Conservation (phyloP, 2,888 invertebrate species). For the Melieria crassipennis region DNA sequence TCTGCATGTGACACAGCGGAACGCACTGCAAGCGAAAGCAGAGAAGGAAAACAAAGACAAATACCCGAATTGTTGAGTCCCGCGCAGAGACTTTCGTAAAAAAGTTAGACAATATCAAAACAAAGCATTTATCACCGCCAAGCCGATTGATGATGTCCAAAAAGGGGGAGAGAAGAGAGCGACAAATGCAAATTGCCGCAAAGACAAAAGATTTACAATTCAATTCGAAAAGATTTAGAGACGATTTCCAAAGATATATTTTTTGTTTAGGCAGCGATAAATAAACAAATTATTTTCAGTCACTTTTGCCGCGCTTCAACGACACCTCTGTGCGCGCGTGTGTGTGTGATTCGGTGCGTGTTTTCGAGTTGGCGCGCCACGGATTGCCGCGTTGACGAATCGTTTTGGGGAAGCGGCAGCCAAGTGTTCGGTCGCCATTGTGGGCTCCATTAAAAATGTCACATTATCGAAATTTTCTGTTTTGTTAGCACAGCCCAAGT, state of each 20-base stretch:
- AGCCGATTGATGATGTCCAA: conserved; percentile 41
- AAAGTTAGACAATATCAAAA: conserved; percentile 50
- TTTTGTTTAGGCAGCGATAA: conserved; percentile 59
- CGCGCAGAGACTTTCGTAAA: neutral
- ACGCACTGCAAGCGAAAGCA: too few species aligned
- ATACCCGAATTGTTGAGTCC: too few species aligned
- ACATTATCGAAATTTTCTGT: conserved; percentile 58
- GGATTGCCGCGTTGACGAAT: conserved; percentile 23
- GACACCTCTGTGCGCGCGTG: neutral
- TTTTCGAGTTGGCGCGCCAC: neutral
- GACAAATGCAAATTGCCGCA: conserved; percentile 35
- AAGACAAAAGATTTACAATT: conserved; percentile 60
- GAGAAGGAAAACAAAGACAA: too few species aligned
- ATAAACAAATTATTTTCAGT: conserved; percentile 47
- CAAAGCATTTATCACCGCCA: conserved; percentile 59
- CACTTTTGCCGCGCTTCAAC: conserved; percentile 17
- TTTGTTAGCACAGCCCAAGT: conserved; percentile 51
- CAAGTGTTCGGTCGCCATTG: conserved; percentile 27
- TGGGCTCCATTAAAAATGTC: conserved; percentile 54
- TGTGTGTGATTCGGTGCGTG: neutral
- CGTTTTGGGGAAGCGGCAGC: conserved; percentile 15
- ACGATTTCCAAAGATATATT: conserved; percentile 58
- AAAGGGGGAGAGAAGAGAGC: conserved; percentile 27
- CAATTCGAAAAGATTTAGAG: conserved; percentile 58
- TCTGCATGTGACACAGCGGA: too few species aligned